Base-by-base conservation (phyloP, 2,888 invertebrate species). In the Sinotaia quadrata region DNA sequence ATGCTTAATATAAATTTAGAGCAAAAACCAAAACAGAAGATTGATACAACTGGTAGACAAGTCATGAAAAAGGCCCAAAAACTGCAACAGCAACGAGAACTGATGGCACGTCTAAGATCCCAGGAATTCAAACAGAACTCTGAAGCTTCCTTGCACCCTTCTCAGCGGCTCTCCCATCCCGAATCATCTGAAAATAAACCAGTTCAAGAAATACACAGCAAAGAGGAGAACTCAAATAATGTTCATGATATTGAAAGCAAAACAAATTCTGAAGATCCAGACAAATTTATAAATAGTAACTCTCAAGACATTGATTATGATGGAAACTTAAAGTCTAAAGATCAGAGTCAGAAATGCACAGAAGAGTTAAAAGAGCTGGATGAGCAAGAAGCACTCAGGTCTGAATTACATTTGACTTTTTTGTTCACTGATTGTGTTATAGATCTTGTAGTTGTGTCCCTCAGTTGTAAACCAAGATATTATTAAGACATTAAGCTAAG, bases 371-470 rank as follows among this genome's bases (percentile, higher is more conserved):
- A 71, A 62, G 80, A 78, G 29, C 68, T 78, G 18, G 69, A 77
- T 71, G 77, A 77, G 37, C 12, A 61, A 33, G 78, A 80, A 57
- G 78, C 73, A 10, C 10, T 77, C 24, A 75, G 57, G 80, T 79
- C 73, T 70, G 57, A 62, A 41, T 8, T 41, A 18, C 18, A 41
- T 12, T 18, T 41, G 8, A 41, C 41, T n/a, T n/a, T n/a, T n/a
- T n/a, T n/a, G n/a, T n/a, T n/a, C n/a, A n/a, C n/a, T n/a, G n/a
- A n/a, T n/a, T n/a, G n/a, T n/a, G n/a, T n/a, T n/a, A n/a, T n/a
- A n/a, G n/a, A n/a, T n/a, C n/a, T n/a, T n/a, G n/a, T n/a, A n/a
- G n/a, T n/a, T n/a, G n/a, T n/a, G n/a, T n/a, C n/a, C n/a, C n/a
- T n/a, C n/a, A n/a, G n/a, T n/a, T n/a, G n/a, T n/a, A n/a, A n/a